Conservation (phyloP, 2,888 invertebrate genomes). For the Lacanobia wlatinum region DNA sequence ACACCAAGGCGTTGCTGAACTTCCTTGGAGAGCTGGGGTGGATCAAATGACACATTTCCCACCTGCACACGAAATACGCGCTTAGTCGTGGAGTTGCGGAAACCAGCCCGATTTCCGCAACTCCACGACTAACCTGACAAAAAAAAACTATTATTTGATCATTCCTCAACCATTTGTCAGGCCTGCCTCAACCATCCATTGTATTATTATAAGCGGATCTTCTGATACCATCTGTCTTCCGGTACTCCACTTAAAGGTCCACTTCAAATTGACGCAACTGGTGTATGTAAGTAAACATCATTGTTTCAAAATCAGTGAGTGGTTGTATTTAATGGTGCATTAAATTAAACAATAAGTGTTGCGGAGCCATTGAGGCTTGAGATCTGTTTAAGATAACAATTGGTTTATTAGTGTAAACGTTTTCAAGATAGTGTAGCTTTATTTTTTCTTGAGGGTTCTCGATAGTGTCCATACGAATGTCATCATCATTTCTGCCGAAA, state of each 20-base stretch:
- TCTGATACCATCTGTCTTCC: slow-evolving; percentile 20
- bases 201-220: slow-evolving; percentile 14
- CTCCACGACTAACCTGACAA: too few relatives aligned
- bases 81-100: too few relatives aligned
- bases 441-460: background rate
- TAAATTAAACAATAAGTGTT: slow-evolving; percentile 28
- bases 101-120: too few relatives aligned
- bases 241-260: slow-evolving; percentile 11
- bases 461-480: background rate
- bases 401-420: background rate
- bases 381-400: slow-evolving; percentile 19
- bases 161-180: too few relatives aligned
- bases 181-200: background rate
- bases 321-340: slow-evolving; percentile 30
- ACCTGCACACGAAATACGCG: too few relatives aligned
- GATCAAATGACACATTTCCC: too few relatives aligned
- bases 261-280: slow-evolving; percentile 14
- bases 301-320: slow-evolving; percentile 29
- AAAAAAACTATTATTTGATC: too few relatives aligned
- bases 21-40: too few relatives aligned
- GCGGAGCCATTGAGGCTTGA: slow-evolving; percentile 4
- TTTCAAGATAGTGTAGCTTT: background rate
- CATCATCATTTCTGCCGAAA: background rate
- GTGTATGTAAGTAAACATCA: slow-evolving; percentile 38
- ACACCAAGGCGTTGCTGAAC: too few relatives aligned